Evolutionary conservation across 2,113 vertebrate species (phyloP), one percentile per base, ranked within the genome.

Genomic region (Syrrhaptes paradoxus): DNA sequence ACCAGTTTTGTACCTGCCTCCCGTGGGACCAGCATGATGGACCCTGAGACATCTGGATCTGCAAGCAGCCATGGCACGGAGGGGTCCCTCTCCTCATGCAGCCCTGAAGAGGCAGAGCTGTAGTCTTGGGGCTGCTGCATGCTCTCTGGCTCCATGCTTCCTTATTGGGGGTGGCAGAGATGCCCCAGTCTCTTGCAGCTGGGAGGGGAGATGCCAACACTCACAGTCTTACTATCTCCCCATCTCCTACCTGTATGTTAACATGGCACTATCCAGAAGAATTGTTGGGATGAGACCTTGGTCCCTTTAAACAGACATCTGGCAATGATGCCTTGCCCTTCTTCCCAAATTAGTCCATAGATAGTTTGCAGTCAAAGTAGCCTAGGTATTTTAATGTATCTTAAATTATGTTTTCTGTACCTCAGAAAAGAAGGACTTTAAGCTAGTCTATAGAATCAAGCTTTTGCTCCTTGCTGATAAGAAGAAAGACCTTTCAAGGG

Each of bases 41-140:
- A 51, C 7, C 4, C 34, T 1, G 2, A 21, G 10, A 49, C 48
- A 24, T 10, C 1, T 4, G 57, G 5, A 10, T 85, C 43, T 13
- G 15, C 26, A 66, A n/a, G 16, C 18, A n/a, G 16, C 28, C 0
- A 0, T 29, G 24, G 11, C 9, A 20, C 0, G 1, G 24, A 54
- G 0, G 5, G 11, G 14, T 43, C 11, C 24, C 18, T 58, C 16
- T 13, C 36, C 9, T 70, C 11, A 8, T 10, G 20, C 20, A 75
- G 18, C 24, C n/a, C 48, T 84, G 57, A 31, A 87, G 62, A 45
- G 26, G 5, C 38, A 71, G n/a, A 59, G 9, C 51, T 43, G 58
- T 24, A 22, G 18, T 25, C 17, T 48, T 0, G 0, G n/a, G 19
- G n/a, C 38, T 59, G 21, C 45, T 72, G 16, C 1, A 1, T 29